Conservation (phyloP, 2,113 vertebrate species). For the Prietella phreatophila region DNA sequence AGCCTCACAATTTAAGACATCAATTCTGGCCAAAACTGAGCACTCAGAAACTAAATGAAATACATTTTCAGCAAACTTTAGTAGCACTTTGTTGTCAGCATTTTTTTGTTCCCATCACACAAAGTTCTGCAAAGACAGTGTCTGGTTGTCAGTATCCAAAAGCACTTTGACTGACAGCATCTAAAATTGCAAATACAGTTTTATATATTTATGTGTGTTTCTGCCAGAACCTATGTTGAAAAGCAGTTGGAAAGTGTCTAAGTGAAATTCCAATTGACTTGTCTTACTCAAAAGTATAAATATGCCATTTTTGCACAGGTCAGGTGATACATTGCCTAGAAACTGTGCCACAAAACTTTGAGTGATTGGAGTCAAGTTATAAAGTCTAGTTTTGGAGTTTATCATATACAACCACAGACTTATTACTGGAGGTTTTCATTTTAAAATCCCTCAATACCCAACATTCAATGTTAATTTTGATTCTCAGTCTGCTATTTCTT, state of each 20-base stretch:
- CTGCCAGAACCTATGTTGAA: neutral
- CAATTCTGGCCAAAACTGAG: too few species aligned
- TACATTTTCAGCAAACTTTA: too few species aligned
- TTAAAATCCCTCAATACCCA: neutral
- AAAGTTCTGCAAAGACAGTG: neutral
- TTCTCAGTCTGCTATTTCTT: too few species aligned
- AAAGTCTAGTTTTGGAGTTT: neutral
- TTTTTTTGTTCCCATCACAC: neutral
- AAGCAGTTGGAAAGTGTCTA: neutral
- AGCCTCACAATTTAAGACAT: too few species aligned
- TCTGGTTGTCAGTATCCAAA: neutral
- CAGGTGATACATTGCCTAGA: neutral
- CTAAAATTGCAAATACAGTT: neutral
- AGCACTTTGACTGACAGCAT: neutral
- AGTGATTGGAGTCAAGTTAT: neutral
- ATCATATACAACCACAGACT: neutral
- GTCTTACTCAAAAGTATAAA: neutral
- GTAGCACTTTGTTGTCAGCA: neutral
- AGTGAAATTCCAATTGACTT: neutral
- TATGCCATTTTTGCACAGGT: neutral
- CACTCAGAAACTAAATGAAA: too few species aligned
- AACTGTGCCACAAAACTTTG: neutral
- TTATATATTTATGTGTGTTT: neutral
- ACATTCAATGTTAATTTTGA: too few species aligned
- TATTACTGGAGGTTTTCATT: neutral